phyloP scores from a whole-genome alignment of 2,113 vertebrate species.

The Dermatemys mawii region DNA sequence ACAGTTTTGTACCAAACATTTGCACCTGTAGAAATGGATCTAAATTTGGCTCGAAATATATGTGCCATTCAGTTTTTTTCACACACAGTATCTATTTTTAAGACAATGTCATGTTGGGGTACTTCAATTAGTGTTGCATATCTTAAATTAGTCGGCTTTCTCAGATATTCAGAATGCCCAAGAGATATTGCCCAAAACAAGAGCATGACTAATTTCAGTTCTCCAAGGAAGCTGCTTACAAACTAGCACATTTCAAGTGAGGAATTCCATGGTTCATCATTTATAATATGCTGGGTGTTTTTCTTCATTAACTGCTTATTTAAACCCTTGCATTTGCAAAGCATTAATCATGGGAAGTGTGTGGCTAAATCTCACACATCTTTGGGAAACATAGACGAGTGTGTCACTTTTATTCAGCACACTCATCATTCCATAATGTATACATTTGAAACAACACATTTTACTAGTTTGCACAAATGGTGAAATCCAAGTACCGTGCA shows the following conservation, averaged over 20 bases:
- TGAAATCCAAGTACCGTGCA: not conserved
- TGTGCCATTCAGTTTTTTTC: not conserved
- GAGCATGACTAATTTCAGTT: not conserved
- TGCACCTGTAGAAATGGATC: not conserved
- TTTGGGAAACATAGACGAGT: not conserved
- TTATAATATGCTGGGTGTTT: not conserved
- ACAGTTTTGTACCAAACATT: not conserved
- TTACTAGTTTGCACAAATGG: not conserved
- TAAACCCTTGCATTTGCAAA: not conserved
- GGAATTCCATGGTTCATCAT: not conserved
- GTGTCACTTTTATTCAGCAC: not conserved
- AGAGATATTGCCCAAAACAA: not conserved
- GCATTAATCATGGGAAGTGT: not conserved
- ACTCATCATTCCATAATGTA: not conserved
- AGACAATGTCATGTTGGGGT: rapidly evolving
- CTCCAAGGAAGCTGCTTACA: not conserved
- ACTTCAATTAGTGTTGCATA: rapidly evolving
- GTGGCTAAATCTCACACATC: not conserved
- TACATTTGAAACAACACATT: not conserved
- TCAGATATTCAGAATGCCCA: not conserved
- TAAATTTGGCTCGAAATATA: not conserved
- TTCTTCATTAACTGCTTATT: not conserved
- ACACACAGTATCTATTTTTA: not conserved
- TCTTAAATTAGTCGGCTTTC: not conserved
- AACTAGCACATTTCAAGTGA: not conserved